phyloP scores from a whole-genome alignment of 1,140 invertebrate species.

The Adelges cooleyi region DNA sequence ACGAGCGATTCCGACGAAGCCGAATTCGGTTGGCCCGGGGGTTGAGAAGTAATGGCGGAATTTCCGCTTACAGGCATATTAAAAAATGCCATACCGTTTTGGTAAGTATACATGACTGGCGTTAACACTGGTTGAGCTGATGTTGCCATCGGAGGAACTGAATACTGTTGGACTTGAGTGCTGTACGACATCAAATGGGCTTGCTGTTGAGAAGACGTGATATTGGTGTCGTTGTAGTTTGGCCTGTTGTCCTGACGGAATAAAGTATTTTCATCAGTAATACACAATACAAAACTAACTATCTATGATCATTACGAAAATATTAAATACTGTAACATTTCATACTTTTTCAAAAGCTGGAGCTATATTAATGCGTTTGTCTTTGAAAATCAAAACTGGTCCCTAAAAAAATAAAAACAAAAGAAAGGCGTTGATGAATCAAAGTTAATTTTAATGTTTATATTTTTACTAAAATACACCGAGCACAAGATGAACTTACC shows the following conservation, averaged over 20 bases:
- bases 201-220: conserved; percentile 3
- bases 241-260: conserved; percentile 5
- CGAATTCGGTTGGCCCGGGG: neutral
- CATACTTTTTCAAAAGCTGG: conserved; percentile 57
- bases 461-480: too few relatives aligned
- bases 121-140: conserved; percentile 18
- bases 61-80: conserved; percentile 22
- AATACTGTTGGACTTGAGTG: conserved; percentile 20
- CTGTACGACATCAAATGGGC: conserved; percentile 27
- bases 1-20: neutral
- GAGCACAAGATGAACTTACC: too few relatives aligned
- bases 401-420: conserved; percentile 42
- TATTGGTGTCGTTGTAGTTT: conserved; percentile 1
- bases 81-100: conserved; percentile 35
- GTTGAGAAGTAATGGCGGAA: neutral
- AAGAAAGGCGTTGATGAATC: neutral
- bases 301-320: too few relatives aligned
- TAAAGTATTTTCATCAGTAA: neutral
- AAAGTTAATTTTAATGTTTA: too few relatives aligned
- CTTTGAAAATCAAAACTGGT: conserved; percentile 62
- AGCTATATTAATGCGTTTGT: conserved; percentile 79
- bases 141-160: conserved; percentile 22
- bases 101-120: conserved; percentile 32
- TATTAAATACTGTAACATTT: too few relatives aligned
- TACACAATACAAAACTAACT: too few relatives aligned